These are phyloP conservation scores for Galerucella nymphaeae DNA, from an alignment of 2,888 invertebrate genomes.

Conservation along the genomic window DNA sequence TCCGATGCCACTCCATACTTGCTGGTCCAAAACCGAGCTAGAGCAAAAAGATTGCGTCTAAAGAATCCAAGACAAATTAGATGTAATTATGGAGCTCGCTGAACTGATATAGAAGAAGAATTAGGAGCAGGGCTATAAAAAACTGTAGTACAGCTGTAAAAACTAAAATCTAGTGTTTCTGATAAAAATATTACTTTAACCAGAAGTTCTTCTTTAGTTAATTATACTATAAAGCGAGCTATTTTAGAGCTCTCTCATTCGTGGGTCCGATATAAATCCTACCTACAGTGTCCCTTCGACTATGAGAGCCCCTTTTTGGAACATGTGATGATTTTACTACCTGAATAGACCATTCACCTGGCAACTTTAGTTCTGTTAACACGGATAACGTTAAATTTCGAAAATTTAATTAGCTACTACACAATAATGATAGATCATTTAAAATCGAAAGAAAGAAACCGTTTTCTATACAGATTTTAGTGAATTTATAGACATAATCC, in stretches of 20 bases:
- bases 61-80: too few species aligned
- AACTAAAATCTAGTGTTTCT: too few species aligned
- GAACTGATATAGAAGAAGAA: too few species aligned
- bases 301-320: background rate
- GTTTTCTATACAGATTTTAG: background rate
- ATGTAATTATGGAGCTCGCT: too few species aligned
- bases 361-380: background rate
- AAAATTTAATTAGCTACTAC: slow-evolving; percentile 4
- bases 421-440: background rate
- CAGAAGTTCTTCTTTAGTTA: background rate
- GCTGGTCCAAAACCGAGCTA: too few species aligned
- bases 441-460: background rate
- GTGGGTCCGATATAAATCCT: background rate
- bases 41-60: too few species aligned
- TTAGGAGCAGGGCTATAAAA: too few species aligned
- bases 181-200: background rate
- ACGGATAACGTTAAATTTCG: background rate
- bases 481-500: too few species aligned
- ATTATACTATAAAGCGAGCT: background rate
- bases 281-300: background rate
- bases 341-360: slow-evolving; percentile 5
- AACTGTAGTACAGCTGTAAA: too few species aligned
- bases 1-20: too few species aligned
- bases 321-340: slow-evolving; percentile 1
- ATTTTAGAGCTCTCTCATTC: background rate